Evolutionary conservation across 2,797 vertebrate species (phyloP), one percentile per base, ranked within the genome.

Genomic region (Coracias cyanogaster): DNA sequence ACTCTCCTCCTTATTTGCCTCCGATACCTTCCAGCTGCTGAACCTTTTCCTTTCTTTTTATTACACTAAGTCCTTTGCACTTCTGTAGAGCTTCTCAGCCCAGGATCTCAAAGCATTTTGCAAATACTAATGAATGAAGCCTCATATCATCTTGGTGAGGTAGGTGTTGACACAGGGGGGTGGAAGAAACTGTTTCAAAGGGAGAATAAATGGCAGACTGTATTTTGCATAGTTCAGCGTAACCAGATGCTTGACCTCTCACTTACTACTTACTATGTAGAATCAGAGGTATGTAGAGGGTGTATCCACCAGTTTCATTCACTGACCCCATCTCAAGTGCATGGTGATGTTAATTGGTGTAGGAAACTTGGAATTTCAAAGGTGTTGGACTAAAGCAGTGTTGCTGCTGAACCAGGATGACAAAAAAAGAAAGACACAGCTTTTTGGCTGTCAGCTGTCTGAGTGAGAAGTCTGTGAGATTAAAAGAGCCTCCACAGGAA

Each of bases 41-140:
- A 94, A 60, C 43, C 35, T 87, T 93, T 89, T 69, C 19, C 22
- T 91, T 95, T 85, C 18, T 87, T 62, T 89, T 76, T 71, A 12
- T 90, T 94, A 41, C 28, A 14, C 51, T 91, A 89, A 91, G 76
- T 91, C 78, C 37, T 92, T 91, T 94, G 87, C 66, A 45, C 66
- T 83, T 89, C 64, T 81, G 17, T 85, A 94, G 91, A 91, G 61
- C 86, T 84, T 95, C 15, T 35, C 37, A 82, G 65, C 66, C 58
- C 71, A 74, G 61, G 67, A 83, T 92, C 74, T 94, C 80, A 93
- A 95, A 96, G 57, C 35, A 51, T 74, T 94, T 96, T 92, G 70
- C 85, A 93, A 86, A 87, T 88, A 49, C 24, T 95, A 84, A 73
- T 72, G 91, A 94, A 39, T 57, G 65, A 82, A 7, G 21, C 21